These are phyloP conservation scores for Ceratoteleas bidentatus DNA, from an alignment of 1,140 invertebrate species.

Conservation along the genomic window DNA sequence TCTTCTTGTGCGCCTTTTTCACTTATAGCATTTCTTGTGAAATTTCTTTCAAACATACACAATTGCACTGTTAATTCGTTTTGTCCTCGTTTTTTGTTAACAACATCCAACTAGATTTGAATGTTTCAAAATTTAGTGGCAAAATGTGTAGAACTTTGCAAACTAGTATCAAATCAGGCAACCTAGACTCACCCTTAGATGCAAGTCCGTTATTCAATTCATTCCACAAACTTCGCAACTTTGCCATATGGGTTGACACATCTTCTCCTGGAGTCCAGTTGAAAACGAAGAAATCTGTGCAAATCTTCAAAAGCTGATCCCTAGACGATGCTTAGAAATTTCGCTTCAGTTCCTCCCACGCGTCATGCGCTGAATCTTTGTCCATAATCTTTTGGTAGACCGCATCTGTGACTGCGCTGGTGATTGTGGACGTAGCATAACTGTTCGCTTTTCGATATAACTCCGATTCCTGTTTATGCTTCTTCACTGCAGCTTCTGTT, in stretches of 20 bases:
- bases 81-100: slow-evolving; percentile 59
- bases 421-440: slow-evolving; percentile 63
- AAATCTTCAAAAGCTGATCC: slow-evolving; percentile 70
- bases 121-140: slow-evolving; percentile 62
- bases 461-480: slow-evolving; percentile 55
- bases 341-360: slow-evolving; percentile 65
- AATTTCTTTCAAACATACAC: slow-evolving; percentile 61
- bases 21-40: slow-evolving; percentile 35
- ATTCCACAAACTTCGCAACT: slow-evolving; percentile 69
- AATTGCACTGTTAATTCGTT: slow-evolving; percentile 52
- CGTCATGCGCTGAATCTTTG: slow-evolving; percentile 65
- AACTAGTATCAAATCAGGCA: neutral
- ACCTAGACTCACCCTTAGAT: slow-evolving; percentile 30
- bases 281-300: slow-evolving; percentile 71
- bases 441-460: slow-evolving; percentile 63
- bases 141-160: slow-evolving; percentile 67
- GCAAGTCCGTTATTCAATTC: slow-evolving; percentile 68
- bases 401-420: slow-evolving; percentile 59
- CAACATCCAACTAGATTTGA: slow-evolving; percentile 67
- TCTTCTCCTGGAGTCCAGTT: slow-evolving; percentile 67
- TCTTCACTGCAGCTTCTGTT: slow-evolving; percentile 31
- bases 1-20: slow-evolving; percentile 50
- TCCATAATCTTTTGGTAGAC: slow-evolving; percentile 71
- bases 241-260: slow-evolving; percentile 69
- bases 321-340: slow-evolving; percentile 66